Evolutionary conservation across 2,797 vertebrate genomes (phyloP), one percentile per base, ranked within the genome.

Genomic region (Potorous gilbertii): DNA sequence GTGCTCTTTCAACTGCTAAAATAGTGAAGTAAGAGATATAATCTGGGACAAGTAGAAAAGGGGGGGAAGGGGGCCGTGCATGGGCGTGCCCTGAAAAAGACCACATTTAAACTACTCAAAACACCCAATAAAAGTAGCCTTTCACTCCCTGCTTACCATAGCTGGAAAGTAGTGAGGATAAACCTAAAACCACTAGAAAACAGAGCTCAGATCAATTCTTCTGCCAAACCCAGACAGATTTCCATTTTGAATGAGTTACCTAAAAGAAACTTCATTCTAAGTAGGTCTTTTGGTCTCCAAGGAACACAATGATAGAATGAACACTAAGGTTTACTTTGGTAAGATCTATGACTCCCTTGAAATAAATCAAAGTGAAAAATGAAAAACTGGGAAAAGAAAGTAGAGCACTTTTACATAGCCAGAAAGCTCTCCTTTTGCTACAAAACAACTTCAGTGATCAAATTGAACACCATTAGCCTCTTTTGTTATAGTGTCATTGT

Each of bases 331-430:
- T 66, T 74, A 34, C 21, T 92, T 93, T 93, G 92, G 92, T 66
- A 92, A 91, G 62, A 95, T 81, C 95, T 92, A 56, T 40, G 95
- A 97, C 96, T 92, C 94, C 56, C 91, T 91, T 13, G 24, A 90
- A 97, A 96, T 24, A 46, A 57, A 91, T 6, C 0, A 13, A 93
- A 56, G 62, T 93, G 90, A 95, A 87, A 87, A 97, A 92, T 21
- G 12, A 95, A 93, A 97, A 90, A 24, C 55, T 6, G 90, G 56
- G 94, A 95, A 94, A 89, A 66, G 92, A 94, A 93, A 96, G 90
- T 66, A 5, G 12, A 6, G 16, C 0, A 2, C 92, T 94, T 93
- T 55, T 81, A 40, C 56, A 62, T 28, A 28, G n/a, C 0, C 46
- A 93, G 91, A n/a, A 56, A 90, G 57, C 91, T 91, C 95, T 92